Evolutionary conservation across 1,140 invertebrate genomes (phyloP).

Genomic region (Ips nitidus): DNA sequence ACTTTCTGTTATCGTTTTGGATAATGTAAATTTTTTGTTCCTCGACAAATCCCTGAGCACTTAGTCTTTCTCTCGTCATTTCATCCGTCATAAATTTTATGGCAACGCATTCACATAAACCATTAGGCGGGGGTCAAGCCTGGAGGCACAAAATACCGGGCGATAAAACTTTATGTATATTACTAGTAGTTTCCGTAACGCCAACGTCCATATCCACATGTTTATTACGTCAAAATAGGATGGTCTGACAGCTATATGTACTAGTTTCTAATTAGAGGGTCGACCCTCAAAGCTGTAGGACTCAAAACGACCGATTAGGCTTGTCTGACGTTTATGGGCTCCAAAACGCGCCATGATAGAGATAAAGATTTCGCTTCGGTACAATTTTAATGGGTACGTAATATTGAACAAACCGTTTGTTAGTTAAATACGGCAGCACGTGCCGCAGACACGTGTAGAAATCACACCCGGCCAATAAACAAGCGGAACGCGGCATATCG

Average conservation of each 20-base stretch:
- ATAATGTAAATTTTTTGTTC: too few species aligned
- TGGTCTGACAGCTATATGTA: constrained; percentile 28
- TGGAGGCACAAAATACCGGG: constrained; percentile 44
- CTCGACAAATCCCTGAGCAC: too few species aligned
- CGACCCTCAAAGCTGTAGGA: constrained; percentile 1
- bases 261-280: constrained; percentile 37
- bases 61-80: constrained; percentile 3
- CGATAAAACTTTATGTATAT: constrained; percentile 52
- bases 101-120: constrained; percentile 31
- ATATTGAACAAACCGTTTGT: constrained; percentile 7
- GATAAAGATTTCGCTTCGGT: constrained; percentile 4
- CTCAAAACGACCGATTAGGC: neutral
- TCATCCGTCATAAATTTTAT: constrained; percentile 35
- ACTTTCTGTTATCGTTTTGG: too few species aligned
- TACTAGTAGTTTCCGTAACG: constrained; percentile 41
- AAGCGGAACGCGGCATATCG: constrained; percentile 47
- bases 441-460: constrained; percentile 50
- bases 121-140: constrained; percentile 45
- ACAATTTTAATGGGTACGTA: constrained; percentile 11
- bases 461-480: constrained; percentile 50
- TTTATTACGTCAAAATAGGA: constrained; percentile 42
- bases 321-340: neutral
- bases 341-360: neutral
- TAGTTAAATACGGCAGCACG: constrained; percentile 35
- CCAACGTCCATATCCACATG: constrained; percentile 35